phyloP scores from a whole-genome alignment of 1,140 invertebrate species.

The Pseudobourletiella spinata region DNA sequence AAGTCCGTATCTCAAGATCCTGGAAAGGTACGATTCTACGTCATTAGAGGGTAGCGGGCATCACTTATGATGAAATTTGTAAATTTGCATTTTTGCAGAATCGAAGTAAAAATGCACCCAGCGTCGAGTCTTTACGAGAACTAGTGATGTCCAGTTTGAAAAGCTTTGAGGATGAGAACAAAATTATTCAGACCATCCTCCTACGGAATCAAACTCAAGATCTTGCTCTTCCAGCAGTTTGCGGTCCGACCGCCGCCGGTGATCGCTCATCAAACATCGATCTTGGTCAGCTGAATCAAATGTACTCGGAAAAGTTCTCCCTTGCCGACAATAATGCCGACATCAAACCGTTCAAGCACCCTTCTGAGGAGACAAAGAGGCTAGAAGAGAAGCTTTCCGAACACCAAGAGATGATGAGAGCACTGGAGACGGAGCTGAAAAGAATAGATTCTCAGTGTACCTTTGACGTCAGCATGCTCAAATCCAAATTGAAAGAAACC shows the following conservation, averaged over 20 bases:
- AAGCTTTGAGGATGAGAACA: background rate
- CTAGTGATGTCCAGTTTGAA: background rate
- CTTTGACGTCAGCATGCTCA: background rate
- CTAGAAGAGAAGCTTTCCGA: constrained; percentile 1
- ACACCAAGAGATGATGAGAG: background rate
- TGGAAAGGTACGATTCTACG: no score
- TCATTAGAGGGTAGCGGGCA: no score
- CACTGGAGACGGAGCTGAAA: background rate
- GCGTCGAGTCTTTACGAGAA: background rate
- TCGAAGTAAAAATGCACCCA: no score
- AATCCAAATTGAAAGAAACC: constrained; percentile 2
- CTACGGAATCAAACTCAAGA: background rate
- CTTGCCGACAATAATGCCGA: background rate
- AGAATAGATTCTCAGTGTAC: constrained; percentile 1
- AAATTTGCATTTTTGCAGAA: no score
- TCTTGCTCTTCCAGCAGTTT: background rate
- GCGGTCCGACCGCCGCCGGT: background rate
- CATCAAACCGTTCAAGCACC: background rate
- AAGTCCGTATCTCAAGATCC: no score
- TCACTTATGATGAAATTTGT: no score
- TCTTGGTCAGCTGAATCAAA: background rate
- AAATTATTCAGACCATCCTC: background rate
- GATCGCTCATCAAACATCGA: constrained; percentile 1
- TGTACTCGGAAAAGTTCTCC: constrained; percentile 3
- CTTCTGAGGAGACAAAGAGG: background rate